Base-by-base conservation (phyloP, 92 coral and sea anemone species). In the Porites rus region DNA sequence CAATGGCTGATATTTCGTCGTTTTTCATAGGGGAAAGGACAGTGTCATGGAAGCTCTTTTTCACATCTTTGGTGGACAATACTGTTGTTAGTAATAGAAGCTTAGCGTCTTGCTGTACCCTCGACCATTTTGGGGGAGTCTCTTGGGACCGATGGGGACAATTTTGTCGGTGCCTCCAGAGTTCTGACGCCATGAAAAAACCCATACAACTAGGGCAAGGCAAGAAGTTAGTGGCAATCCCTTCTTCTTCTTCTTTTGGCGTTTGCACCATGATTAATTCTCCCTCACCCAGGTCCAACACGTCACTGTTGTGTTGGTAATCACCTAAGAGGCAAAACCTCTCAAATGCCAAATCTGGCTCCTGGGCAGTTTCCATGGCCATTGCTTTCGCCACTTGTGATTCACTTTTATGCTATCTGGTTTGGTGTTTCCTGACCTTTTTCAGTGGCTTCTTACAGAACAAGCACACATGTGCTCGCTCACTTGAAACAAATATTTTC, bases 191-290 rank as follows among this genome's bases (percentile, higher is more conserved):
- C 78, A 16, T 69, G 65, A 21, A 89, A 89, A 92, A 86, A 1
- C 89, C 91, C 14, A 75, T 73, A 51, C 95, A 89, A 28, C 78
- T 70, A 10, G 65, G 58, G 64, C 93, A 92, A 0, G 89, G 93
- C 17, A 83, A 51, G 43, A 43, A 88, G 16, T 79, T 52, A 8
- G 18, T 1, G 12, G 85, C 69, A 20, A 72, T 51, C 10, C 6
- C 1, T 51, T 16, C 7, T 24, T 28, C 3, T 58, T 5, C 72
- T 6, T 16, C 1, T 9, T 65, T 12, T 11, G 91, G 95, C 1
- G 78, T 73, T 54, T 87, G 62, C 0, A 78, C 88, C 0, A 86
- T 92, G 25, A 88, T 86, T 3, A 92, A 11, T 56, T 90, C 88
- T 0, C 95, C 93, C 53, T 90, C 62, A 17, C 82, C 69, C 1